These are phyloP conservation scores for Drosophila pseudotalamancana DNA, from an alignment of 2,888 invertebrate species.

Conservation along the genomic window DNA sequence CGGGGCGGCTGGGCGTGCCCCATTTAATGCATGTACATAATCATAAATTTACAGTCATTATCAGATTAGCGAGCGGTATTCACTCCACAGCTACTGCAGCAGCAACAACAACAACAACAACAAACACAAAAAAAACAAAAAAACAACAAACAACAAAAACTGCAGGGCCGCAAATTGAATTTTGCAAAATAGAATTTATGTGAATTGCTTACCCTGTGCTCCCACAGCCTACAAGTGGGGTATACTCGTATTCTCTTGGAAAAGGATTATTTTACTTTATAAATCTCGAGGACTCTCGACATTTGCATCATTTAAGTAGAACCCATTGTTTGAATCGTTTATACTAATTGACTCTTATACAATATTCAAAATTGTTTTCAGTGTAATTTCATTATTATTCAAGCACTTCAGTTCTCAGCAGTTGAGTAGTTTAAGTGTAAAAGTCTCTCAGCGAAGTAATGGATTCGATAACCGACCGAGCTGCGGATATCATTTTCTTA, in stretches of 20 bases:
- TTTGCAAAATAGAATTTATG: slow-evolving; percentile 56
- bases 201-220: slow-evolving; percentile 26
- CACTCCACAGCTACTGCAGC: background rate
- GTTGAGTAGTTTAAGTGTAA: too few species aligned
- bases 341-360: too few species aligned
- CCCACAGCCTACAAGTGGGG: background rate
- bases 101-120: slow-evolving; percentile 10
- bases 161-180: slow-evolving; percentile 56
- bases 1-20: slow-evolving; percentile 13
- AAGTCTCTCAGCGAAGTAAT: too few species aligned
- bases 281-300: too few species aligned
- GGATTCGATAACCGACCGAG: too few species aligned
- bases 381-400: too few species aligned
- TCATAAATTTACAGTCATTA: slow-evolving; percentile 78
- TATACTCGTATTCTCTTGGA: background rate
- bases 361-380: too few species aligned
- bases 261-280: too few species aligned
- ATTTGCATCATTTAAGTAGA: too few species aligned
- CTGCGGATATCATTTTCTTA: too few species aligned
- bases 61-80: slow-evolving; percentile 65
- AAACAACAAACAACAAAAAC: slow-evolving; percentile 8
- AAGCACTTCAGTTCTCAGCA: too few species aligned
- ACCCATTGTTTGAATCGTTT: too few species aligned
- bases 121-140: slow-evolving; percentile 9
- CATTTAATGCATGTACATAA: slow-evolving; percentile 74